Conservation (phyloP, 1,140 invertebrate species). For the Acromyrmex heyeri region DNA sequence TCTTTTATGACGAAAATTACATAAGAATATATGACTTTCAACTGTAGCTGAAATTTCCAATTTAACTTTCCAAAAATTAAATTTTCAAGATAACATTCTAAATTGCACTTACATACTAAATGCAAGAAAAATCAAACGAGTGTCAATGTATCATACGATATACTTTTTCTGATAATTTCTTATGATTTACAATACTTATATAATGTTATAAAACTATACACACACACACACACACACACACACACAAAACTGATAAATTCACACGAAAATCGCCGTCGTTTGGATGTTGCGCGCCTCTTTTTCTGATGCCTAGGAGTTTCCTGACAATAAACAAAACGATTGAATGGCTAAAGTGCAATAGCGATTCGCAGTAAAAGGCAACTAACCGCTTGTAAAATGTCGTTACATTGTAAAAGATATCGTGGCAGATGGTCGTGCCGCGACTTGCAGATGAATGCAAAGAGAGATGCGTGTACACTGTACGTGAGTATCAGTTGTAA, state of each 20-base stretch:
- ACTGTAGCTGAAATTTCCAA: neutral
- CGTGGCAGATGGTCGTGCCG: neutral
- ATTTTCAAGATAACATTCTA: neutral
- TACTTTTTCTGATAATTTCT: neutral
- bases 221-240: too few species aligned
- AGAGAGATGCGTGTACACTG: slow-evolving; percentile 1
- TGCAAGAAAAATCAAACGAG: neutral
- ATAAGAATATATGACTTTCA: neutral
- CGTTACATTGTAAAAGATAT: slow-evolving; percentile 41
- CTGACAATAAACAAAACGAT: neutral
- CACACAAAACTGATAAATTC: neutral
- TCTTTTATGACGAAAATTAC: neutral
- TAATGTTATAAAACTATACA: neutral
- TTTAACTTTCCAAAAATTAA: neutral
- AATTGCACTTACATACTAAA: neutral
- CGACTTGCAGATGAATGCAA: slow-evolving; percentile 45
- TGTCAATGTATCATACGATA: neutral
- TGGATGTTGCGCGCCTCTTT: neutral
- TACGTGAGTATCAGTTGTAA: slow-evolving; percentile 15
- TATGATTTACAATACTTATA: neutral
- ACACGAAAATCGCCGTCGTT: neutral
- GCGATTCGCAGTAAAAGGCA: slow-evolving; percentile 1
- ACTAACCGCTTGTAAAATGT: slow-evolving; percentile 59
- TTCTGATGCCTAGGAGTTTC: neutral
- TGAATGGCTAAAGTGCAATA: neutral